Evolutionary conservation across 1,140 invertebrate genomes (phyloP), one percentile per base, ranked within the genome.

Genomic region (Chymomyza costata): DNA sequence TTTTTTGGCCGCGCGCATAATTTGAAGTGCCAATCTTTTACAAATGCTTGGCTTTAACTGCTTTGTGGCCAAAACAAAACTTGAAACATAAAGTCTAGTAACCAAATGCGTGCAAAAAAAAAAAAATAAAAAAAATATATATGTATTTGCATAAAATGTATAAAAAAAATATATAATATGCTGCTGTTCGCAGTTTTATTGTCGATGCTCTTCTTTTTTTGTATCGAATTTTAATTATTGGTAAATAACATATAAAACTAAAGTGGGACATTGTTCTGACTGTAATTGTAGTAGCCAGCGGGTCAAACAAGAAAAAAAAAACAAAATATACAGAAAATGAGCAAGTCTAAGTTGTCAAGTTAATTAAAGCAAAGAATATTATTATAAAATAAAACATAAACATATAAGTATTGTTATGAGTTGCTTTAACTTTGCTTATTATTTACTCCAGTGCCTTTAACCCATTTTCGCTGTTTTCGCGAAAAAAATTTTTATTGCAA

Each of bases 1-100:
- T 38, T 57, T 54, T 67, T 80, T 80, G 71, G 71, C 69, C 66
- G 48, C 69, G 25, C 58, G 31, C 48, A 57, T 53, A 44, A 53
- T 56, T 66, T 76, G 70, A 65, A 69, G 65, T 78, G 65, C 70
- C 63, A 74, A 76, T 65, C 56, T 70, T 38, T 43, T 43, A 18
- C 8, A 37, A 13, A 10, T 18, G 1, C n/a, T 30, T n/a, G 28
- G 6, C 6, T 30, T 6, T 30, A 30, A n/a, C 6, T 30, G 6
- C 6, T 6, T 6, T 6, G n/a, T 30, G 35, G 19, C 43, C 43
- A 51, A 34, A 59, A 45, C 39, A 11, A 31, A 48, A 45, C 21
- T 15, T 0, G 13, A 49, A 49, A 47, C 28, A 34, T n/a, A 35
- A 35, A 43, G 48, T 16, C 16, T 47, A 47, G 47, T 53, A 41